phyloP scores from a whole-genome alignment of 37 sponge, comb jelly and placozoan species.

The Oopsacas minuta region DNA sequence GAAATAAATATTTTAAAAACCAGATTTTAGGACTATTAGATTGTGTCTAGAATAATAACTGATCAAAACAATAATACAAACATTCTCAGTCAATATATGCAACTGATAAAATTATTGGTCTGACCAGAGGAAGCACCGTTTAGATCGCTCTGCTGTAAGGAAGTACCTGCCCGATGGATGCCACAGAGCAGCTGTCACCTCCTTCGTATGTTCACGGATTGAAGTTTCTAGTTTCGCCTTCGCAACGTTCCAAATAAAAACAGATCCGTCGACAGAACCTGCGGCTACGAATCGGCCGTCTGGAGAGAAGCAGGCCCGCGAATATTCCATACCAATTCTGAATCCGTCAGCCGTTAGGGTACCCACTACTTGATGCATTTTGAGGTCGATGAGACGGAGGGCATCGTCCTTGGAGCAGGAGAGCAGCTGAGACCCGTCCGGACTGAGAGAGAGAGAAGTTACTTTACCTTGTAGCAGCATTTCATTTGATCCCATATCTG shows the following conservation, averaged over 20 bases:
- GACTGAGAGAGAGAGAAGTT: constrained; percentile 54
- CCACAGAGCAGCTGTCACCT: constrained; percentile 5
- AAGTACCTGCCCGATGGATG: neutral
- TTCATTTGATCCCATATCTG: constrained; percentile 45
- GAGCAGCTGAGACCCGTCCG: constrained; percentile 54
- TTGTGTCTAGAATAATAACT: neutral
- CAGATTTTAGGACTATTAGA: neutral
- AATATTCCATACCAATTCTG: neutral
- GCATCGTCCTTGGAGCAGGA: constrained; percentile 75
- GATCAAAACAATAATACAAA: constrained; percentile 20
- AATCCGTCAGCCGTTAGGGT: constrained; percentile 51
- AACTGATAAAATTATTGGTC: neutral
- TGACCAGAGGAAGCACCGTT: constrained; percentile 14
- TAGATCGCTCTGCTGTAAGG: neutral
- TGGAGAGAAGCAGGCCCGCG: constrained; percentile 45
- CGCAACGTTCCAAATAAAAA: constrained; percentile 67
- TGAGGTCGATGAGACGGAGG: constrained; percentile 71
- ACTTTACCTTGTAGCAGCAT: constrained; percentile 73
- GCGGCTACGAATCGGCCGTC: constrained; percentile 89
- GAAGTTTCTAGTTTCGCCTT: neutral
- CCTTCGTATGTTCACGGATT: neutral
- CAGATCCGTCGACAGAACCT: constrained; percentile 72
- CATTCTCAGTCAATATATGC: neutral
- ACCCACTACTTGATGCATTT: constrained; percentile 57
- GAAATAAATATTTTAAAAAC: too few species aligned